A percentile compares a stretch with the other conserved stretches of the same genome.
Evolutionary conservation across 2,888 invertebrate genomes (phyloP).

Genomic region (Lasioglossum malachurum): DNA sequence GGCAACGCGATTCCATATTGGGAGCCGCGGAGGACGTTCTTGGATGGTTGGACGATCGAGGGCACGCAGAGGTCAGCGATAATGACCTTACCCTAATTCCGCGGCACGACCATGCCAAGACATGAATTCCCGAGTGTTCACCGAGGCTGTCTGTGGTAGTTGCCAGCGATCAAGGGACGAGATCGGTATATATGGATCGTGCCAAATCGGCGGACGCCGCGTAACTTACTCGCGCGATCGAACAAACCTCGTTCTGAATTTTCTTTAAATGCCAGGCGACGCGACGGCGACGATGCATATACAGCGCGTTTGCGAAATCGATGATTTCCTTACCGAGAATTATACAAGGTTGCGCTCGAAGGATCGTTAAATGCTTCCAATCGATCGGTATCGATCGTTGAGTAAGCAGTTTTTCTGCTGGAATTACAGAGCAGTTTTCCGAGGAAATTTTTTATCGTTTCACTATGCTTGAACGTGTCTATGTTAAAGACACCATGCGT

Average conservation of each 20-base stretch:
- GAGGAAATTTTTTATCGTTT: not conserved
- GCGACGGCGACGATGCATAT: not conserved
- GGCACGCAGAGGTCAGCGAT: slow-evolving; percentile 74
- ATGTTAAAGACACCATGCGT: too few species aligned
- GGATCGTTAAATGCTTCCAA: not conserved
- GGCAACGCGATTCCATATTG: slow-evolving; percentile 77
- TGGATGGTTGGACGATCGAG: slow-evolving; percentile 63
- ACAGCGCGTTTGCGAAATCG: not conserved
- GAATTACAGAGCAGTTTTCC: not conserved
- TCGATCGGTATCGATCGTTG: not conserved
- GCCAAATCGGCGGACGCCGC: slow-evolving; percentile 20
- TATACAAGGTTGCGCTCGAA: not conserved
- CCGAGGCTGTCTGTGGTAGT: slow-evolving; percentile 23
- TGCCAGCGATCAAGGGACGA: slow-evolving; percentile 4
- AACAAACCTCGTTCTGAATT: slow-evolving; percentile 23
- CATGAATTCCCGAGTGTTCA: slow-evolving; percentile 35
- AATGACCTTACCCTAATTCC: slow-evolving; percentile 81
- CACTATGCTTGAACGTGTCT: not conserved
- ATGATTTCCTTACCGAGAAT: not conserved
- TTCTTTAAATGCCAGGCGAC: not conserved
- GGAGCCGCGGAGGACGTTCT: slow-evolving; percentile 76
- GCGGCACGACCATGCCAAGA: slow-evolving; percentile 15
- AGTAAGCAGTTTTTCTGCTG: not conserved
- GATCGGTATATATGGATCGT: slow-evolving; percentile 35
- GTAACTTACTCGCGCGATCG: not conserved